Evolutionary conservation across 2,888 invertebrate genomes (phyloP).

Genomic region (Hanleya hanleyi): DNA sequence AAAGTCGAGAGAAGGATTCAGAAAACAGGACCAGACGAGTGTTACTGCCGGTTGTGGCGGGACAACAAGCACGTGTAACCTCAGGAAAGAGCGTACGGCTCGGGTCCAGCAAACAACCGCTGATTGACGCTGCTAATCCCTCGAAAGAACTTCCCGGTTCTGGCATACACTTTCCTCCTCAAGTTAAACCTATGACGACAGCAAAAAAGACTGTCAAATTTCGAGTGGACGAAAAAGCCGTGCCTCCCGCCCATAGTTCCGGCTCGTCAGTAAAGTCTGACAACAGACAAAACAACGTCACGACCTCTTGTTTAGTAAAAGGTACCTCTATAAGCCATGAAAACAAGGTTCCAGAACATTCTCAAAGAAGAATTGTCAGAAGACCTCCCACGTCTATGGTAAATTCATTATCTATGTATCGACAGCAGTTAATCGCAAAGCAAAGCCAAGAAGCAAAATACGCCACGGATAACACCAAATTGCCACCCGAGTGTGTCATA

Average conservation of each 20-base stretch:
- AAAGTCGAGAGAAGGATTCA: not conserved
- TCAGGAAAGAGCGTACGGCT: not conserved
- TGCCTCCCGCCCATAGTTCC: not conserved
- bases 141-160: not conserved
- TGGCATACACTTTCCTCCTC: not conserved
- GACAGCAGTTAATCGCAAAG: not conserved
- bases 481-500: not conserved
- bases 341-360: not conserved
- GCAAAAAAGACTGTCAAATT: not conserved
- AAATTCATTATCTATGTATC: not conserved
- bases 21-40: too few relatives aligned
- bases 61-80: not conserved
- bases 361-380: not conserved
- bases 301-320: not conserved
- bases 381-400: not conserved
- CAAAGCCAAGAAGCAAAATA: not conserved
- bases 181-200: not conserved
- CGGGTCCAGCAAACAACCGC: not conserved
- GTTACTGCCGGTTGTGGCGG: not conserved
- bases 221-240: not conserved
- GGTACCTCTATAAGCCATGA: not conserved
- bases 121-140: not conserved
- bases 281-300: too few relatives aligned
- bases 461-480: not conserved
- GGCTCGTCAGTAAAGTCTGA: not conserved